Evolutionary conservation across 2,888 invertebrate species (phyloP), one percentile per base, ranked within the genome.

Genomic region (Dicranocentrus wangi): DNA sequence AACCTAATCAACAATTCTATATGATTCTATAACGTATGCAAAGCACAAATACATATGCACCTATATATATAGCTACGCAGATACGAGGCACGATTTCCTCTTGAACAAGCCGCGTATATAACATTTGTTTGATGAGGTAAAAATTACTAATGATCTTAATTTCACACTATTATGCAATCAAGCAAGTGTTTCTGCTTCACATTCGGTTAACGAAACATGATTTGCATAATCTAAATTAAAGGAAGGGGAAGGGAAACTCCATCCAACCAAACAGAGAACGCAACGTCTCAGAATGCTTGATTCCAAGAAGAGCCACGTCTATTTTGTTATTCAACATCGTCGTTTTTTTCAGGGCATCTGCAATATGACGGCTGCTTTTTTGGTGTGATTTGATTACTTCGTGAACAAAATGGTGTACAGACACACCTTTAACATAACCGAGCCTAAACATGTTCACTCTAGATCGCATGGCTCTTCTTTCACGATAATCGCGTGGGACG

Each of bases 351-450:
- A n/a, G n/a, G n/a, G n/a, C 47, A 3, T 39, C 39, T 39, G 39
- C 39, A 5, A 39, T 39, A 13, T 47, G 15, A 15, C 47, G 15
- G n/a, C n/a, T n/a, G n/a, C n/a, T n/a, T n/a, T n/a, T n/a, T 47
- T 47, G 47, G 13, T 47, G 8, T 63, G 73, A 75, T 75, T 25
- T 47, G 68, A 66, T 55, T 39, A n/a, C n/a, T n/a, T 27, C 19
- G 39, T 69, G 55, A 61, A 53, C 53, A 21, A 73, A 73, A 51
- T 63, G 23, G 15, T 43, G 32, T 7, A 10, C 63, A 61, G 77
- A 51, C 77, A 77, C 77, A 69, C 77, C 77, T 77, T 76, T 10
- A 47, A 47, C 70, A 77, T 77, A 63, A 58, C 63, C n/a, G 47
- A 47, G 47, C n/a, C 47, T 47, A n/a, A 47, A 47, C 47, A 47